phyloP scores from a whole-genome alignment of 1,140 invertebrate species.

The Ectropis grisescens region DNA sequence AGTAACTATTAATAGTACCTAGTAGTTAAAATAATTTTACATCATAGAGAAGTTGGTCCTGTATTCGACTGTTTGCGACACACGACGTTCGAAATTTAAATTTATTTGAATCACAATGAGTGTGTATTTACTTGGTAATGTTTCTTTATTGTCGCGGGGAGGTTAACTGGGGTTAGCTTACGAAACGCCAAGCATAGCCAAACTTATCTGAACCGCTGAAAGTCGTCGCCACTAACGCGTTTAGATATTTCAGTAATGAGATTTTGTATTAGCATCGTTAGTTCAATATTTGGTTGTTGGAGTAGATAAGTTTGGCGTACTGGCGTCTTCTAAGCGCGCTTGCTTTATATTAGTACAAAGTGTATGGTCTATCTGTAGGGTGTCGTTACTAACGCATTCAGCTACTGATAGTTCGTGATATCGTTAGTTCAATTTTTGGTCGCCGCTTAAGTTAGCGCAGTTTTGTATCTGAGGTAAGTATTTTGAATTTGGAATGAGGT shows the following conservation, averaged over 20 bases:
- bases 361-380: not conserved
- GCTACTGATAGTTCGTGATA: no score
- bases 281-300: not conserved
- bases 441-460: no score
- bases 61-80: no score
- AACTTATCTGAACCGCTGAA: slow-evolving; percentile 13
- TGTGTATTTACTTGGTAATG: slow-evolving; percentile 39
- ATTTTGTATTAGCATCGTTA: not conserved
- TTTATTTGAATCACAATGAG: slow-evolving; percentile 52
- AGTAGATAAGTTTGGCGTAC: not conserved
- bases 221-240: not conserved
- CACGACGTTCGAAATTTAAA: slow-evolving; percentile 27
- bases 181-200: slow-evolving; percentile 19
- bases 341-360: not conserved
- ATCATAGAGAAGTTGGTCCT: no score
- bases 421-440: no score
- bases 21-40: no score
- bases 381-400: no score
- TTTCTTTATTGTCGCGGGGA: slow-evolving; percentile 19
- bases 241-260: not conserved
- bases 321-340: not conserved
- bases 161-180: slow-evolving; percentile 34
- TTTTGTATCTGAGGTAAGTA: no score
- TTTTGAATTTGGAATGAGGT: no score
- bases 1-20: no score